Conservation (phyloP, 2,888 invertebrate genomes). For the Ischnura elegans region DNA sequence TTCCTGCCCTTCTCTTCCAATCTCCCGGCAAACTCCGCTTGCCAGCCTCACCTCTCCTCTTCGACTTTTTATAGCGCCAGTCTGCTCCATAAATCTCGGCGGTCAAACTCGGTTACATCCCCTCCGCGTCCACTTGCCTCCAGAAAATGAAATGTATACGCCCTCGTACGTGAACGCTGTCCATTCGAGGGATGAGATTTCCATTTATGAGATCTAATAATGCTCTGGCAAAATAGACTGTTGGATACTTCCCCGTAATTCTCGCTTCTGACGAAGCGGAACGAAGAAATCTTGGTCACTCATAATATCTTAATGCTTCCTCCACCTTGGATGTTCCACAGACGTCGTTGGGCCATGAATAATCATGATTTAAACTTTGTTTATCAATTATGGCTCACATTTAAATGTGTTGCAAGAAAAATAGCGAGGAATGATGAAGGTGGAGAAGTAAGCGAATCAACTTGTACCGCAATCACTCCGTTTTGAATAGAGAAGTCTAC, state of each 20-base stretch:
- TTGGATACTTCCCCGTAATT: no score
- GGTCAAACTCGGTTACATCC: constrained; percentile 20
- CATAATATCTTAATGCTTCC: no score
- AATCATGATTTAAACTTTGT: no score
- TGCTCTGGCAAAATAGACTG: no score
- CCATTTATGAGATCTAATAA: not conserved
- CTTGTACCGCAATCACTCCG: no score
- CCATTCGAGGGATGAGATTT: not conserved
- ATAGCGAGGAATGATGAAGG: not conserved
- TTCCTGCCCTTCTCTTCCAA: not conserved
- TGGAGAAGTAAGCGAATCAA: no score
- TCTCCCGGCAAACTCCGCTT: not conserved
- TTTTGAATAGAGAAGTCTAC: no score
- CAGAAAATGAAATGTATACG: constrained; percentile 32
- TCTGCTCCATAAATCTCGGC: constrained; percentile 22
- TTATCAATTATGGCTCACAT: no score
- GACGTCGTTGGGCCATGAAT: no score
- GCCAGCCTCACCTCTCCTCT: not conserved
- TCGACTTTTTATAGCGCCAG: constrained; percentile 17
- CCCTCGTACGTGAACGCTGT: not conserved
- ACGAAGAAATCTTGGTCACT: no score
- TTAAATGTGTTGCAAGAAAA: no score
- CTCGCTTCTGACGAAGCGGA: not conserved
- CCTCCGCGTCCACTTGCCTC: not conserved
- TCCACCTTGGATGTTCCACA: no score